Evolutionary conservation across 2,797 vertebrate genomes (phyloP).

Genomic region (Alectoris magna): DNA sequence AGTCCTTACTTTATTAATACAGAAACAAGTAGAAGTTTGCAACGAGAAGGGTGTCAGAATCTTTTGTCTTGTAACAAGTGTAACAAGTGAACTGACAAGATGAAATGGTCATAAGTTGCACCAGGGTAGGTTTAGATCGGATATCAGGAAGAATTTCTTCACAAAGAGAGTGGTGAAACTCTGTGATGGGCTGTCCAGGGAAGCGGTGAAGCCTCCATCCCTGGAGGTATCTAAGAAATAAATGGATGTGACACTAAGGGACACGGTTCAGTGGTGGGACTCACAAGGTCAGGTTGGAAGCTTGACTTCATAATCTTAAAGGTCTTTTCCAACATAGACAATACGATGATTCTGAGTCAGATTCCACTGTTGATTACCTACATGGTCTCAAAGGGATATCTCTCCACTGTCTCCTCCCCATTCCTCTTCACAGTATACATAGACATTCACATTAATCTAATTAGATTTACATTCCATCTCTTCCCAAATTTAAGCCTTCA

Average conservation of each 20-base stretch:
- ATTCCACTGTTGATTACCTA: background rate
- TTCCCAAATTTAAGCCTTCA: background rate
- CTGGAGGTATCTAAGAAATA: background rate
- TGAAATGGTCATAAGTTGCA: background rate
- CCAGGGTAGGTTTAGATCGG: background rate
- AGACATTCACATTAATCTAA: background rate
- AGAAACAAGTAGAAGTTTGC: background rate
- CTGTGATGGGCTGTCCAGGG: background rate
- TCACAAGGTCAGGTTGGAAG: background rate
- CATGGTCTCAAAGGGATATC: background rate
- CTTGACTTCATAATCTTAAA: background rate
- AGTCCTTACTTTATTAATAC: background rate
- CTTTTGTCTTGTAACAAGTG: background rate
- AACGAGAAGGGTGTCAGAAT: background rate
- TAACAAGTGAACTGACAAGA: background rate
- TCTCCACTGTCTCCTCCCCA: background rate
- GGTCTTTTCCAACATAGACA: background rate
- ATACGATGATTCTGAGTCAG: background rate
- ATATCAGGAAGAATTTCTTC: background rate
- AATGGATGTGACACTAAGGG: background rate
- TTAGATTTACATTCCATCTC: conserved; percentile 4
- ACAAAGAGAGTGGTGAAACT: background rate
- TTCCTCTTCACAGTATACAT: background rate
- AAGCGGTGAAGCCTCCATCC: background rate
- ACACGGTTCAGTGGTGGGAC: background rate